Conservation (phyloP, 2,797 vertebrate species). For the Cygnus olor region DNA sequence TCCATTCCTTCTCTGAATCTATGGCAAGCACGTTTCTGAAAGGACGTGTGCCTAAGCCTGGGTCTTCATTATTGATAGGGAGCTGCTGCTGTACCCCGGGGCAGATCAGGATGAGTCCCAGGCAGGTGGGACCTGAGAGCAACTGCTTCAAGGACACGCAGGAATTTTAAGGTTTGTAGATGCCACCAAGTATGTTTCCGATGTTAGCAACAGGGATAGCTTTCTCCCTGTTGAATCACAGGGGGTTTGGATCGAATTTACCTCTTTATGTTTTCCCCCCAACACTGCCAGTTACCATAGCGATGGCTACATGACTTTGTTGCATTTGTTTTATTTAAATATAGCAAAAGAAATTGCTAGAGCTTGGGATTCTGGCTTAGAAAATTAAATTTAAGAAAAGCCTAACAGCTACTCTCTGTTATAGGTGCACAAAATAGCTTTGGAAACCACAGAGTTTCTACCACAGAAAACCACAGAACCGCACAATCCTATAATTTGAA, state of each 20-base stretch:
- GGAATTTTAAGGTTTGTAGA: background rate
- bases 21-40: rapidly evolving
- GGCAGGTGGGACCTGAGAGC: background rate
- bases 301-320: background rate
- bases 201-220: background rate
- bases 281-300: conserved; percentile 13
- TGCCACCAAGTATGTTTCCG: background rate
- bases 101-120: background rate
- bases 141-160: rapidly evolving
- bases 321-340: conserved; percentile 55
- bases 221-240: background rate
- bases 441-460: conserved; percentile 51
- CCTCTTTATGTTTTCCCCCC: background rate
- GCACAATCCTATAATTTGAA: conserved; percentile 49
- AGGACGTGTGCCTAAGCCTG: background rate
- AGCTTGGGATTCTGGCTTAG: conserved; percentile 19
- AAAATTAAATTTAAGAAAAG: conserved; percentile 51
- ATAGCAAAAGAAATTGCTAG: conserved; percentile 55
- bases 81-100: background rate
- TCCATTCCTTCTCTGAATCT: rapidly evolving
- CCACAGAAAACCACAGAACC: conserved; percentile 55
- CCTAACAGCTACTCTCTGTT: conserved; percentile 52
- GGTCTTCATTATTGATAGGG: rapidly evolving
- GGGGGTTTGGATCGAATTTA: background rate
- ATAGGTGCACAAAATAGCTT: conserved; percentile 61